Percentiles rank a stretch among this genome's conserved stretches.
Evolutionary conservation across 23 tunicate species (phyloP).

Genomic region (Phallusia fumigata): DNA sequence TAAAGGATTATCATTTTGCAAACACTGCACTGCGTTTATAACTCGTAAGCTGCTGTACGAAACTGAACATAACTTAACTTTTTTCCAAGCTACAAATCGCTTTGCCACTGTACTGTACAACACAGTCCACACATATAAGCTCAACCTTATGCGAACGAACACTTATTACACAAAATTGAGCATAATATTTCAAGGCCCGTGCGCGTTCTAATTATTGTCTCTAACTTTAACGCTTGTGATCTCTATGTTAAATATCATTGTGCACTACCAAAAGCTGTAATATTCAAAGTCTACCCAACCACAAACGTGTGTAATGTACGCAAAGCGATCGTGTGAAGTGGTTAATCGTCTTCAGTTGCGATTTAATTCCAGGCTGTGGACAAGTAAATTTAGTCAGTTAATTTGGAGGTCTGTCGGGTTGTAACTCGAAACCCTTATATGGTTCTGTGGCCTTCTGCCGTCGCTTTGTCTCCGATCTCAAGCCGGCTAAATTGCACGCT

Average conservation of each 20-base stretch:
- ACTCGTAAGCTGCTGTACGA: neutral
- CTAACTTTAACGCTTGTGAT: too few relatives aligned
- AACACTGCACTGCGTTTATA: neutral
- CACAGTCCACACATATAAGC: too few relatives aligned
- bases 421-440: neutral
- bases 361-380: neutral
- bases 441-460: neutral
- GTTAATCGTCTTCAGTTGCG: neutral
- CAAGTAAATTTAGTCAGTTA: neutral
- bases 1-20: neutral
- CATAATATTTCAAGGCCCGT: too few relatives aligned
- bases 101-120: too few relatives aligned
- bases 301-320: neutral
- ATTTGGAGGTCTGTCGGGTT: neutral
- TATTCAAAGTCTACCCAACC: neutral
- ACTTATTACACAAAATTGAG: too few relatives aligned
- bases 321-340: constrained; percentile 5
- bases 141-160: too few relatives aligned
- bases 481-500: constrained; percentile 4
- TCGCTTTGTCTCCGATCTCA: neutral
- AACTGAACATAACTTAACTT: neutral
- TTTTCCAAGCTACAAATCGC: neutral
- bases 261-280: too few relatives aligned
- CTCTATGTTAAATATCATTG: too few relatives aligned
- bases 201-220: too few relatives aligned